Percentiles rank a stretch among this genome's conserved stretches.
These are phyloP conservation scores for Odontocerum albicorne DNA, from an alignment of 2,888 invertebrate species.

Conservation along the genomic window DNA sequence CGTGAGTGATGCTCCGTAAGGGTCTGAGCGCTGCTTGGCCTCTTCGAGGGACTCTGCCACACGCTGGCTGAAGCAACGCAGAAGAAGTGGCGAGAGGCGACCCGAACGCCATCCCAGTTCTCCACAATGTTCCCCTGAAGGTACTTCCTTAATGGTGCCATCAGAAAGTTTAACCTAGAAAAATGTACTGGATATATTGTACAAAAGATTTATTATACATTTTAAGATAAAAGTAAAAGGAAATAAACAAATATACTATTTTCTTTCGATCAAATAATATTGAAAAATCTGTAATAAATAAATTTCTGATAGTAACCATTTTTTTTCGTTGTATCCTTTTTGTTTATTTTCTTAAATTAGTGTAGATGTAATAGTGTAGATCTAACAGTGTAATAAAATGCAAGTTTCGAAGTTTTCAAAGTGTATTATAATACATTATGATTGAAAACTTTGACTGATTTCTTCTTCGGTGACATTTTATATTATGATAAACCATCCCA, in stretches of 20 bases:
- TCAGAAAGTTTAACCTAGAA: slow-evolving; percentile 5
- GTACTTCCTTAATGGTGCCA: slow-evolving; percentile 3
- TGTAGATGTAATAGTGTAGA: too few relatives aligned
- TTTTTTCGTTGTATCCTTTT: too few relatives aligned
- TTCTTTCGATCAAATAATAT: too few relatives aligned
- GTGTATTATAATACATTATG: too few relatives aligned
- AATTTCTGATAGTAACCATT: too few relatives aligned
- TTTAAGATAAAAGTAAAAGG: background rate
- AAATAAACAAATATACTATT: background rate
- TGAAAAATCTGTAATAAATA: too few relatives aligned
- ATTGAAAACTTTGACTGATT: too few relatives aligned
- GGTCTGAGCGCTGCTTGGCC: slow-evolving; percentile 3
- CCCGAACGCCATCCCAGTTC: slow-evolving; percentile 24
- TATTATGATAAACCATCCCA: too few relatives aligned
- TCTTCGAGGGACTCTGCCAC: slow-evolving; percentile 2
- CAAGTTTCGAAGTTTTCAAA: too few relatives aligned
- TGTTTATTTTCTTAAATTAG: too few relatives aligned
- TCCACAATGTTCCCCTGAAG: slow-evolving; percentile 29
- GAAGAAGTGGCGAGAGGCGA: slow-evolving; percentile 17
- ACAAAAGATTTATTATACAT: background rate
- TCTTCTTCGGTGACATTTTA: too few relatives aligned
- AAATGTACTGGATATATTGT: background rate
- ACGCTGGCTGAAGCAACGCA: slow-evolving; percentile 23
- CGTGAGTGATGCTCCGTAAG: slow-evolving; percentile 19
- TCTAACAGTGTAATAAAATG: too few relatives aligned